These are phyloP conservation scores for Acrocephalus arundinaceus DNA, from an alignment of 2,113 vertebrate genomes.

Conservation along the genomic window DNA sequence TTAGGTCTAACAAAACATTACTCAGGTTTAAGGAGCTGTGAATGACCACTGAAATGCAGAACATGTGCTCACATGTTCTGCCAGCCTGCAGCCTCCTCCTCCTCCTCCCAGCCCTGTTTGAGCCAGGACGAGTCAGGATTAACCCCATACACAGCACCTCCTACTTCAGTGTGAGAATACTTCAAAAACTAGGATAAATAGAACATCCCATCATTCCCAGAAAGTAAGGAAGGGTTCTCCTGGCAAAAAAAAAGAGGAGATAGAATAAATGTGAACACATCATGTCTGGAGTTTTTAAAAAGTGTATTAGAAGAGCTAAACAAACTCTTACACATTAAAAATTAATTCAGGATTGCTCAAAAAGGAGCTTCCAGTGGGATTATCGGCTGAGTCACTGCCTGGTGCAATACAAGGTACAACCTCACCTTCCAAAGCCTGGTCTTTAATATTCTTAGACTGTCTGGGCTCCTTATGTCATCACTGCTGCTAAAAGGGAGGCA, in stretches of 20 bases:
- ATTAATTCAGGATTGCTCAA: neutral
- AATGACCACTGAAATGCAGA: neutral
- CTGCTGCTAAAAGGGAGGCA: neutral
- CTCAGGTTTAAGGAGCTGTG: neutral
- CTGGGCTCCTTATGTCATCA: neutral
- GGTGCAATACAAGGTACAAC: neutral
- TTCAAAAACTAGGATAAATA: neutral
- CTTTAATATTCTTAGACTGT: neutral
- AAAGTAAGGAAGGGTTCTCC: neutral
- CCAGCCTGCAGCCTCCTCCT: neutral
- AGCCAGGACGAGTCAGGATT: neutral
- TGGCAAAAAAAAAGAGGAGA: neutral
- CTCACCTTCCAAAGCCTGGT: neutral
- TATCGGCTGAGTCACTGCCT: neutral
- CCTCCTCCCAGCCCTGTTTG: neutral
- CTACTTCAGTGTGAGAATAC: neutral
- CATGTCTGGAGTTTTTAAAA: neutral
- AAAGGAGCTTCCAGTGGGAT: neutral
- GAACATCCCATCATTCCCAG: neutral
- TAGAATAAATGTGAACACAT: neutral
- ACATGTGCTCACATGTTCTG: neutral
- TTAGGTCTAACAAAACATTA: neutral
- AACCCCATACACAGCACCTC: neutral
- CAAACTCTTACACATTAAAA: neutral
- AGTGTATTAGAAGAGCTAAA: neutral